Percentiles rank a stretch among this genome's conserved stretches.
Conservation (phyloP, 2,113 vertebrate species). For the Vombatus ursinus region DNA sequence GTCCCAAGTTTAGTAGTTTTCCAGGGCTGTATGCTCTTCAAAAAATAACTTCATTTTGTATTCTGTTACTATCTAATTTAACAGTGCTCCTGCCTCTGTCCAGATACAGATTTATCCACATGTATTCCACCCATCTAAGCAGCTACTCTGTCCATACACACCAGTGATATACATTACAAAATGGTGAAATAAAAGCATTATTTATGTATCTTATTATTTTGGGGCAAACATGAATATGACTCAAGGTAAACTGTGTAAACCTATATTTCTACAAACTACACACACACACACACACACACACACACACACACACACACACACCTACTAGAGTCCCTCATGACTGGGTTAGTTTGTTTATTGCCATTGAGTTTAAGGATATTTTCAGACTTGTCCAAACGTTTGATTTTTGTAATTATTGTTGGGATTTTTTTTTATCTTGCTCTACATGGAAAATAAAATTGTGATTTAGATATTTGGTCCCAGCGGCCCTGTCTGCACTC, state of each 20-base stretch:
- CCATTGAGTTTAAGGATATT: slow-evolving; percentile 69
- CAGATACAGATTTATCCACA: slow-evolving; percentile 29
- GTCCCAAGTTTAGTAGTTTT: slow-evolving; percentile 54
- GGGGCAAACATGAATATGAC: background rate
- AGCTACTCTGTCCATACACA: background rate
- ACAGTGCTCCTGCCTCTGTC: slow-evolving; percentile 9
- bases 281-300: slow-evolving; percentile 32
- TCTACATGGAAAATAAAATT: slow-evolving; percentile 83
- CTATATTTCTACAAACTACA: background rate
- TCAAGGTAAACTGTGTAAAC: slow-evolving; percentile 38
- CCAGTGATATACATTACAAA: background rate
- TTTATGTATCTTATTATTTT: background rate
- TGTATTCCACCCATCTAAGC: background rate
- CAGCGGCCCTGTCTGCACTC: slow-evolving; percentile 82
- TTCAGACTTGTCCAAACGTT: slow-evolving; percentile 77
- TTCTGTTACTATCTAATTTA: slow-evolving; percentile 49
- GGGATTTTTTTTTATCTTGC: slow-evolving; percentile 65
- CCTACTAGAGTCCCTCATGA: background rate
- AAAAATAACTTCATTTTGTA: slow-evolving; percentile 59
- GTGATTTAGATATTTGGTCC: slow-evolving; percentile 87
- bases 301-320: slow-evolving; percentile 33
- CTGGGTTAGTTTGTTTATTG: slow-evolving; percentile 38
- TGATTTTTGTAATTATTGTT: slow-evolving; percentile 81
- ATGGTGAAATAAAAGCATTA: background rate
- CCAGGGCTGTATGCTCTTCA: slow-evolving; percentile 52